Conservation (phyloP, 2,888 invertebrate genomes). For the Acrocyrtus sp. region DNA sequence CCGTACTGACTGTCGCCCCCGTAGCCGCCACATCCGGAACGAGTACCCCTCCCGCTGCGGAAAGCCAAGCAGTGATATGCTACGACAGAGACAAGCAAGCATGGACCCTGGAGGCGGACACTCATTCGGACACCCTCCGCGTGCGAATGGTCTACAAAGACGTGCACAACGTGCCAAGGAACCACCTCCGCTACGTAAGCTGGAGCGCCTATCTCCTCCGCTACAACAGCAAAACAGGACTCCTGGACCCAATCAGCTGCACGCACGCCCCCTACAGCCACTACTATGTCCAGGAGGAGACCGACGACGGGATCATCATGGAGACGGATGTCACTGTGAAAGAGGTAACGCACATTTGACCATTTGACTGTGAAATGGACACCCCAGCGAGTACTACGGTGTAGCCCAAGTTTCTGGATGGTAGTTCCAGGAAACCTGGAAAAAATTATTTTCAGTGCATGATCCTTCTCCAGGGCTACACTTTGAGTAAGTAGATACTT, state of each 20-base stretch:
- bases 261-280: slow-evolving; percentile 81
- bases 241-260: slow-evolving; percentile 75
- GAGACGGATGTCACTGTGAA: slow-evolving; percentile 80
- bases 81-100: slow-evolving; percentile 85
- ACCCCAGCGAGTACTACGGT: too few relatives aligned
- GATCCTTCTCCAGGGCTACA: too few relatives aligned
- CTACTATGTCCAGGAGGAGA: slow-evolving; percentile 82
- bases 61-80: slow-evolving; percentile 70
- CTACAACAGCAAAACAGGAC: slow-evolving; percentile 70
- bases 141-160: slow-evolving; percentile 81
- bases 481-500: too few relatives aligned
- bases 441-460: too few relatives aligned
- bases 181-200: slow-evolving; percentile 77
- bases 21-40: slow-evolving; percentile 19
- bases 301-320: slow-evolving; percentile 84
- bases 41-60: slow-evolving; percentile 33
- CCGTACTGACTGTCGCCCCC: slow-evolving; percentile 45
- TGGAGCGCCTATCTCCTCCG: slow-evolving; percentile 78
- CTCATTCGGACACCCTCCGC: slow-evolving; percentile 79
- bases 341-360: too few relatives aligned
- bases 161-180: slow-evolving; percentile 81
- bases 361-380: too few relatives aligned
- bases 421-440: too few relatives aligned
- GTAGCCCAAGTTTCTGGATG: too few relatives aligned
- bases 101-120: slow-evolving; percentile 78